Evolutionary conservation across 2,797 vertebrate genomes (phyloP), one percentile per base, ranked within the genome.

Genomic region (Taenioides sp.): DNA sequence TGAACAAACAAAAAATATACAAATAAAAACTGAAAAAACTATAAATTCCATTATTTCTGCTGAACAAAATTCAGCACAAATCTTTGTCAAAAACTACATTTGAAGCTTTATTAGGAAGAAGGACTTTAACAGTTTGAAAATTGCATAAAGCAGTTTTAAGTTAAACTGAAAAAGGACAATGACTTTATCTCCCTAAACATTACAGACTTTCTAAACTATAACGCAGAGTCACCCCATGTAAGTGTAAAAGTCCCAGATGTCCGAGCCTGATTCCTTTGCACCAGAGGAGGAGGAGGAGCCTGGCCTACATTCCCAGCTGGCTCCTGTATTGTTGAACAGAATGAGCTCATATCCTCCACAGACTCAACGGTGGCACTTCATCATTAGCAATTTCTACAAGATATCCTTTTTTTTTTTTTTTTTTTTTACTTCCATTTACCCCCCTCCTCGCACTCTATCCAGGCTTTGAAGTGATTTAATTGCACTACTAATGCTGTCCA

Each of bases 291-390:
- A 79, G 71, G 81, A 84, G 60, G 69, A 69, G 74, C 80, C 80
- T 83, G 85, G 57, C 88, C 43, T 89, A 89, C 81, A 89, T 91
- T 86, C 79, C 67, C 67, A 68, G 25, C 65, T 27, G 62, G 31
- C 69, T 77, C 70, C 52, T 69, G 72, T 80, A 75, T 82, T 84
- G 82, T 87, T 87, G 86, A 80, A 81, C 75, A 75, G 89, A 82
- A 89, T 86, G 89, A 90, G 90, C 84, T 86, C 64, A 68, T 74
- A 82, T 87, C 82, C 84, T 75, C 81, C 65, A 73, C 82, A 86
- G 85, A 89, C 77, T 75, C 78, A 78, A 81, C 78, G 34, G 70
- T 22, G 55, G 75, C 12, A 17, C 27, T 77, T 83, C 70, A 81
- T 82, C 49, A 40, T 66, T 57, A 71, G 64, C 83, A 63, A 82